These are phyloP conservation scores for Alosa alosa DNA, from an alignment of 2,113 vertebrate species.

Conservation along the genomic window DNA sequence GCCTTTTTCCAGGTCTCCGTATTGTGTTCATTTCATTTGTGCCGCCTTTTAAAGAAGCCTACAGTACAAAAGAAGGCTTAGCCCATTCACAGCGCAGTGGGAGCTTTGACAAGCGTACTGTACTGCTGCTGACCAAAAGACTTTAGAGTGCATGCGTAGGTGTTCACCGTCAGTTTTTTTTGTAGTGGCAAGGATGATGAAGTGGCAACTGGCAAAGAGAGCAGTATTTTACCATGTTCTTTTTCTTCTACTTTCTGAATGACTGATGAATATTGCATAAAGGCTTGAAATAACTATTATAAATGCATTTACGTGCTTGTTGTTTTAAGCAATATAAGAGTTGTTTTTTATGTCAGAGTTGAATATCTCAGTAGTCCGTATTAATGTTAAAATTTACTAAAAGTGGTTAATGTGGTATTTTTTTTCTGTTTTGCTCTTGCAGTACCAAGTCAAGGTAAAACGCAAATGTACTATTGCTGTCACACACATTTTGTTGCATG, in stretches of 20 bases:
- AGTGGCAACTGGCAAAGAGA: too few relatives aligned
- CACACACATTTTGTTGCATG: neutral
- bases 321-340: neutral
- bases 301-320: neutral
- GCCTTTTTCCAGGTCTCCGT: neutral
- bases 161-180: neutral
- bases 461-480: neutral
- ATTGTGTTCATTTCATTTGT: neutral
- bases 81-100: neutral
- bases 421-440: slow-evolving; percentile 63
- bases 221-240: neutral
- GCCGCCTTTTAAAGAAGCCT: neutral
- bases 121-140: neutral
- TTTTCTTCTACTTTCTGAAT: neutral
- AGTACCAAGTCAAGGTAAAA: slow-evolving; percentile 93
- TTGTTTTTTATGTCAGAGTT: neutral
- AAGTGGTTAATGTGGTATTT: slow-evolving; percentile 43
- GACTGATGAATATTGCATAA: neutral
- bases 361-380: neutral
- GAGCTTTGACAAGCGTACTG: neutral
- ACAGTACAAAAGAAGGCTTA: neutral
- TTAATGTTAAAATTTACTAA: neutral
- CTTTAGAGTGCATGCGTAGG: neutral
- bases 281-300: neutral
- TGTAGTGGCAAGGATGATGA: neutral